Percentiles rank a stretch among this genome's conserved stretches.
Conservation (phyloP, 2,888 invertebrate genomes). For the Neria commutata region DNA sequence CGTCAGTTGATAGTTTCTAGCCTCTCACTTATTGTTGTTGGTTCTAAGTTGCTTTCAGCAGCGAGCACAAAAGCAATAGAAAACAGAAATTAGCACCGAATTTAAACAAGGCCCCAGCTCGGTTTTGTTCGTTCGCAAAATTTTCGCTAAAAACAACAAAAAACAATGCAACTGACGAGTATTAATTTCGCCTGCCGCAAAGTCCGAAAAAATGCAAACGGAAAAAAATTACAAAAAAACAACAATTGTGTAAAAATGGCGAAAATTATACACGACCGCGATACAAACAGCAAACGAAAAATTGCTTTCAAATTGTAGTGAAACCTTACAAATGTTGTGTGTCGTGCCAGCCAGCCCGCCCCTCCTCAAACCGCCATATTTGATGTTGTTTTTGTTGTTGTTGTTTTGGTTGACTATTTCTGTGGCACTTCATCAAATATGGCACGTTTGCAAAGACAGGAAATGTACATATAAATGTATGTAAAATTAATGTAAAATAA, state of each 20-base stretch:
- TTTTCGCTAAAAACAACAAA: not conserved
- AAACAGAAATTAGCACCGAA: too few relatives aligned
- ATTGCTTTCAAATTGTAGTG: not conserved
- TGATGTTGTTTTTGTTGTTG: slow-evolving; percentile 13
- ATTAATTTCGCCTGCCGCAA: too few relatives aligned
- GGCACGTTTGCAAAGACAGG: too few relatives aligned
- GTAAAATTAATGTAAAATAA: not conserved
- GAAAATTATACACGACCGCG: slow-evolving; percentile 34
- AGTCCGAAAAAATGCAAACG: not conserved
- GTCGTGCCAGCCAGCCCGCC: too few relatives aligned
- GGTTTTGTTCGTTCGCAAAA: too few relatives aligned
- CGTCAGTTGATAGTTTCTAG: too few relatives aligned
- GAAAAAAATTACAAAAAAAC: not conserved
- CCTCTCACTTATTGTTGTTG: too few relatives aligned
- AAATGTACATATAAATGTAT: not conserved
- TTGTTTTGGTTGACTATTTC: slow-evolving; percentile 4
- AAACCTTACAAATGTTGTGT: slow-evolving; percentile 13
- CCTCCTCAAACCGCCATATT: slow-evolving; percentile 17
- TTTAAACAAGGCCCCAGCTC: too few relatives aligned
- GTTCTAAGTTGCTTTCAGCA: too few relatives aligned
- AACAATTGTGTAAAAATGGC: slow-evolving; percentile 5
- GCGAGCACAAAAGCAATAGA: too few relatives aligned
- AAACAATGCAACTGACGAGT: not conserved
- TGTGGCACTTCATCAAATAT: too few relatives aligned
- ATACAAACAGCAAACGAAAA: slow-evolving; percentile 38